phyloP scores from a whole-genome alignment of 2,888 invertebrate species.

The Oscheius myriophilus region DNA sequence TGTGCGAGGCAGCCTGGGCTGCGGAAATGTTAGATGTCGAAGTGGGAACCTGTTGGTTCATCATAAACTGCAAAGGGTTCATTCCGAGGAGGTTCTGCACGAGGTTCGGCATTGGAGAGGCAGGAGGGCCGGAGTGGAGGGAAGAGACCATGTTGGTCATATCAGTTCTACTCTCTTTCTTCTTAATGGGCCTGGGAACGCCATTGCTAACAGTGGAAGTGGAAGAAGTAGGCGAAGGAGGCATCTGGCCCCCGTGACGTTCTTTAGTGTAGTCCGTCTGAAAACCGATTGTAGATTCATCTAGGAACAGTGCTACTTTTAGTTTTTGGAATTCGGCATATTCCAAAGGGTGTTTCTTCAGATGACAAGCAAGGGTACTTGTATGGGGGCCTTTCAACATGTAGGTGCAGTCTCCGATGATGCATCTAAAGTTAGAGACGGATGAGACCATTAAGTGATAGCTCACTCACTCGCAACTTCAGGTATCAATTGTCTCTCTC shows the following conservation, averaged over 20 bases:
- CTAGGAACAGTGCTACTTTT: conserved; percentile 47
- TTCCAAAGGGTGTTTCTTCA: conserved; percentile 67
- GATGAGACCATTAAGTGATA: no score
- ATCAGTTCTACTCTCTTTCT: conserved; percentile 26
- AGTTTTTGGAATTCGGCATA: conserved; percentile 68
- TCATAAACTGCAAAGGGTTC: conserved; percentile 42
- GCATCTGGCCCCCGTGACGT: conserved; percentile 35
- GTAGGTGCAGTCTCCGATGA: conserved; percentile 68
- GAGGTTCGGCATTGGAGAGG: conserved; percentile 33
- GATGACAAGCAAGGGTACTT: conserved; percentile 67
- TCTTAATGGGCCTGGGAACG: conserved; percentile 17
- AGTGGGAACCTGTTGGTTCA: conserved; percentile 27
- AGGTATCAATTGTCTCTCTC: not conserved
- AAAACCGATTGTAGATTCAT: not conserved
- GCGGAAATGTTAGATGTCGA: conserved; percentile 19
- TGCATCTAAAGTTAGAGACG: conserved; percentile 53
- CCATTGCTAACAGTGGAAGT: conserved; percentile 29
- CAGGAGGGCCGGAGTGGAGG: conserved; percentile 21
- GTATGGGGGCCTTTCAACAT: conserved; percentile 69
- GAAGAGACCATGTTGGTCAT: conserved; percentile 26
- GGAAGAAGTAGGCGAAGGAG: conserved; percentile 27
- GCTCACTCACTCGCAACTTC: not conserved
- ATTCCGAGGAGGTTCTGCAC: conserved; percentile 43
- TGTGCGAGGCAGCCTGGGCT: conserved; percentile 29
- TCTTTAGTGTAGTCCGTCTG: conserved; percentile 47